A percentile compares a stretch with the other conserved stretches of the same genome.
Evolutionary conservation across 2,797 vertebrate genomes (phyloP).

Genomic region (Hoplostethus mediterraneus): DNA sequence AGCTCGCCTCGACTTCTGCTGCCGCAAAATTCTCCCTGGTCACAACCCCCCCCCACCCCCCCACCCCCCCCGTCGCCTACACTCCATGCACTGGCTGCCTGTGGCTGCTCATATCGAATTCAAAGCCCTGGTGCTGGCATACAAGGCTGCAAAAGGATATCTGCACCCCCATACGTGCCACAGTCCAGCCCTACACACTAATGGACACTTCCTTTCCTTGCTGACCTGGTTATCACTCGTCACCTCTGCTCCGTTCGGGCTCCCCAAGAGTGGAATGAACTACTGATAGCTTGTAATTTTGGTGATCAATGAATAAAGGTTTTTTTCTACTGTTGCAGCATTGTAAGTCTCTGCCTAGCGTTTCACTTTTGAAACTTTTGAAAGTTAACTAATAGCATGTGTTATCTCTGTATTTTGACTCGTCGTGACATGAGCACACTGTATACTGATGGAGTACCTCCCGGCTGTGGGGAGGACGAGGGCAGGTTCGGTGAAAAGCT

Average conservation of each 20-base stretch:
- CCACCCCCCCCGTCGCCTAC: background rate
- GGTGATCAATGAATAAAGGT: background rate
- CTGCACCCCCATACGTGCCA: slow-evolving; percentile 21
- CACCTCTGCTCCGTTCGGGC: slow-evolving; percentile 33
- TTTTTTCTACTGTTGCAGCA: background rate
- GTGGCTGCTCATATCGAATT: slow-evolving; percentile 46
- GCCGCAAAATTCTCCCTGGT: slow-evolving; percentile 16
- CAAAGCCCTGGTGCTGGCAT: slow-evolving; percentile 35
- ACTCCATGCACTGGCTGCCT: slow-evolving; percentile 16
- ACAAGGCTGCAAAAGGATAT: slow-evolving; percentile 44
- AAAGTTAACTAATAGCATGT: no score
- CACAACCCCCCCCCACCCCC: no score
- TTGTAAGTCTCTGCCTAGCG: background rate
- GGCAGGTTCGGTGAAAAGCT: slow-evolving; percentile 20
- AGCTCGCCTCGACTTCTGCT: slow-evolving; percentile 42
- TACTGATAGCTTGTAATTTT: background rate
- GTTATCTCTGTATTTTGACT: background rate
- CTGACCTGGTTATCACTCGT: slow-evolving; percentile 49
- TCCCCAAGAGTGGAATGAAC: background rate
- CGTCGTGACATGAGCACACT: background rate
- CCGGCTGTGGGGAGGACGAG: slow-evolving; percentile 1
- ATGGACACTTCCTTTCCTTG: background rate
- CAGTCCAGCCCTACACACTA: slow-evolving; percentile 12
- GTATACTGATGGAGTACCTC: background rate
- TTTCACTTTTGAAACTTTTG: no score